Evolutionary conservation across 2,888 invertebrate genomes (phyloP).

Genomic region (Drosophila cognata): DNA sequence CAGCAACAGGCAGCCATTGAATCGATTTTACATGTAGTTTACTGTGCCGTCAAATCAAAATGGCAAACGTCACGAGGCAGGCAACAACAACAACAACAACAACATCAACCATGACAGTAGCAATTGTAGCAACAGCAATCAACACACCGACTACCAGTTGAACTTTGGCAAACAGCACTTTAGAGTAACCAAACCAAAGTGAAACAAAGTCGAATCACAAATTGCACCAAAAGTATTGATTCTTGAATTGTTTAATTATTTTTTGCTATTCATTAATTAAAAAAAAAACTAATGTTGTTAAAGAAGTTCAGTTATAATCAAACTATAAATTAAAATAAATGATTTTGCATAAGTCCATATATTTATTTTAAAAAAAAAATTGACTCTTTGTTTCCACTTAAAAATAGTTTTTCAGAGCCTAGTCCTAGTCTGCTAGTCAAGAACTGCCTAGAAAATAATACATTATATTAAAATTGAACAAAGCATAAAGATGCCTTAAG

Average conservation of each 20-base stretch:
- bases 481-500: neutral
- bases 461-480: neutral
- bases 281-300: neutral
- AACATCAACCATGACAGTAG: conserved; percentile 46
- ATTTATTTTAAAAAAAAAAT: neutral
- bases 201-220: neutral
- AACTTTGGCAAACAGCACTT: neutral
- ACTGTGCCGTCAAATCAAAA: conserved; percentile 55
- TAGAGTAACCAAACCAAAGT: neutral
- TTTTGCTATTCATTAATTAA: neutral
- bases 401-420: neutral
- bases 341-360: neutral
- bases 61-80: conserved; percentile 67
- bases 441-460: neutral
- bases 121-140: neutral
- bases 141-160: conserved; percentile 8
- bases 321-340: neutral
- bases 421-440: neutral
- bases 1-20: conserved; percentile 69
- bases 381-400: too few relatives aligned
- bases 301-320: too few relatives aligned
- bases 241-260: neutral
- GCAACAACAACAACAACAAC: conserved; percentile 39
- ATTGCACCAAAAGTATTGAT: neutral
- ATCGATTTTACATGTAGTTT: conserved; percentile 66